Percentiles rank a stretch among this genome's conserved stretches.
Evolutionary conservation across 2,797 vertebrate genomes (phyloP).

Genomic region (Notolepis coatsorum): DNA sequence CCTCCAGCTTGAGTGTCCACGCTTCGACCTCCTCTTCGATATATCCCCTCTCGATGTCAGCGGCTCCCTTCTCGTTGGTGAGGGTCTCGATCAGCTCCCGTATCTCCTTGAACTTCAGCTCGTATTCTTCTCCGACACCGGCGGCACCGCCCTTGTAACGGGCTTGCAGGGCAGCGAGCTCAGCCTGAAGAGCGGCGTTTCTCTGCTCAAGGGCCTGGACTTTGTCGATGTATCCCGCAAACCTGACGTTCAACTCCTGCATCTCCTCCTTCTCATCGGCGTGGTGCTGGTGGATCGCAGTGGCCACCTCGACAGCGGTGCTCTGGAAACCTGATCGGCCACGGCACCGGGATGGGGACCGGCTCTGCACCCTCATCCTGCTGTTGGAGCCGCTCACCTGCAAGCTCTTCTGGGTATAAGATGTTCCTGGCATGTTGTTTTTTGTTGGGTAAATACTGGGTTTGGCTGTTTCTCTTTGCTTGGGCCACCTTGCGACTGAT

Average conservation of each 20-base stretch:
- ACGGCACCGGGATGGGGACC: slow-evolving; percentile 74
- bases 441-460: slow-evolving; percentile 3
- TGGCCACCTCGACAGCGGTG: slow-evolving; percentile 68
- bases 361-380: slow-evolving; percentile 73
- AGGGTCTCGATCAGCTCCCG: slow-evolving; percentile 80
- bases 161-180: slow-evolving; percentile 71
- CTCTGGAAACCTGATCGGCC: slow-evolving; percentile 71
- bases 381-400: slow-evolving; percentile 65
- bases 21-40: slow-evolving; percentile 85
- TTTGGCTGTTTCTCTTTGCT: slow-evolving; percentile 30
- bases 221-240: slow-evolving; percentile 82
- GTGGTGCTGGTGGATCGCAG: slow-evolving; percentile 81
- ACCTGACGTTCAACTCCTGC: slow-evolving; percentile 81
- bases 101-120: slow-evolving; percentile 84
- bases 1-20: slow-evolving; percentile 85
- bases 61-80: slow-evolving; percentile 83
- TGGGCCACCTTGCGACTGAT: slow-evolving; percentile 47
- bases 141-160: slow-evolving; percentile 72
- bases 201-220: slow-evolving; percentile 82
- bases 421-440: slow-evolving; percentile 61
- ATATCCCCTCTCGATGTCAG: slow-evolving; percentile 86
- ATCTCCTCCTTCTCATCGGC: slow-evolving; percentile 86
- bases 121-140: slow-evolving; percentile 79
- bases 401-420: slow-evolving; percentile 72
- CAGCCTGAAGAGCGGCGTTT: slow-evolving; percentile 67